A percentile compares a stretch with the other conserved stretches of the same genome.
Evolutionary conservation across 2,888 invertebrate genomes (phyloP).

Genomic region (Pseudeuparius sepicola): DNA sequence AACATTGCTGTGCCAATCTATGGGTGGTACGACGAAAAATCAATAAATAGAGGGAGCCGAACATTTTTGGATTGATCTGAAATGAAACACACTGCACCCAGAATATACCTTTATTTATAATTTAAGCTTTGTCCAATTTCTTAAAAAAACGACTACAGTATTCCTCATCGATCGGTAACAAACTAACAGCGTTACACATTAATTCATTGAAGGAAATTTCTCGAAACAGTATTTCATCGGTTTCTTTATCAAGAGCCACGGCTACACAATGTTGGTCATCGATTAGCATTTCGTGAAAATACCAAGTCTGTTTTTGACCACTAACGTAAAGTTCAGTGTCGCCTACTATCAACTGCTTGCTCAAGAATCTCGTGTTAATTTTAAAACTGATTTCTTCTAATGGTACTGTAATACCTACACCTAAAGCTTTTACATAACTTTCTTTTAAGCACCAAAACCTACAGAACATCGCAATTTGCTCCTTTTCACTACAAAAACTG

Average conservation of each 20-base stretch:
- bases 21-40: too few relatives aligned
- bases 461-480: slow-evolving; percentile 72
- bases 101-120: too few relatives aligned
- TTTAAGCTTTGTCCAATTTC: slow-evolving; percentile 40
- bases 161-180: slow-evolving; percentile 42
- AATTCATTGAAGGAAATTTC: slow-evolving; percentile 51
- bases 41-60: too few relatives aligned
- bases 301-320: slow-evolving; percentile 51
- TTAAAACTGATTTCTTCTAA: slow-evolving; percentile 68
- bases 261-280: slow-evolving; percentile 69
- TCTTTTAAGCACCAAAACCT: slow-evolving; percentile 87
- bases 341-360: slow-evolving; percentile 39
- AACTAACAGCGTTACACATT: slow-evolving; percentile 43
- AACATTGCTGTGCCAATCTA: too few relatives aligned
- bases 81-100: too few relatives aligned
- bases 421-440: slow-evolving; percentile 86
- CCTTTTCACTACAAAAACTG: slow-evolving; percentile 44
- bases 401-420: slow-evolving; percentile 72
- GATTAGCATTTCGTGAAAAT: slow-evolving; percentile 75
- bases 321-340: slow-evolving; percentile 60
- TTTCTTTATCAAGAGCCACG: slow-evolving; percentile 48
- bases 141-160: slow-evolving; percentile 49
- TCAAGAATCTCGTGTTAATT: slow-evolving; percentile 46
- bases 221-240: slow-evolving; percentile 38
- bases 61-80: too few relatives aligned